Evolutionary conservation across 1,140 invertebrate genomes (phyloP), one percentile per base, ranked within the genome.

Genomic region (Lordiphosa clarofinis): DNA sequence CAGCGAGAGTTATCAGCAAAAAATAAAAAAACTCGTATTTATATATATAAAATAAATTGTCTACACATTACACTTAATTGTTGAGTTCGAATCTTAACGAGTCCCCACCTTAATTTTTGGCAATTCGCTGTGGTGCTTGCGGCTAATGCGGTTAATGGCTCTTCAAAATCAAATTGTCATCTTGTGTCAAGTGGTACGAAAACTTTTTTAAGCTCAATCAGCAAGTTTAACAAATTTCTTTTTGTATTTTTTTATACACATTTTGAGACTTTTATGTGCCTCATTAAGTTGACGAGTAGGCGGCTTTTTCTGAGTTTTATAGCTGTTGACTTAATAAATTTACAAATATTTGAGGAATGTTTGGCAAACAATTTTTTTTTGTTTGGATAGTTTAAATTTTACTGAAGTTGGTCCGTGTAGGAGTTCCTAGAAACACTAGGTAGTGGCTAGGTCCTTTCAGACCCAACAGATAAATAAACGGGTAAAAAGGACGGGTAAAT

Each of bases 11-110:
- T 42, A 42, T 42, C 40, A 42, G 15, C 42, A 44, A n/a, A 42
- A 42, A 42, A 43, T 24, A 43, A 43, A 28, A 15, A 1, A 15
- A 15, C 15, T 15, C 1, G 15, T 15, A 15, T 15, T 15, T 15
- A 15, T 15, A 21, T 21, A 21, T 21, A 21, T 9, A 9, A 19
- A 43, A 12, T 11, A 31, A 31, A 7, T 46, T 46, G 43, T 46
- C 43, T 46, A 46, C 43, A 46, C 43, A 31, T 46, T 44, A 44
- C 42, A 44, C 21, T 44, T 46, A 46, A 46, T 46, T 46, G 43
- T 31, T 46, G 24, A 46, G 13, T 46, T 46, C 43, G 24, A 46
- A 31, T 46, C 43, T 28, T 28, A 28, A 28, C 8, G 43, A 46
- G 43, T 46, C 43, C 21, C 43, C 24, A 31, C 43, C 43, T 46